A percentile compares a stretch with the other conserved stretches of the same genome.
Evolutionary conservation across 2,888 invertebrate species (phyloP).

Genomic region (Eupithecia vulgata): DNA sequence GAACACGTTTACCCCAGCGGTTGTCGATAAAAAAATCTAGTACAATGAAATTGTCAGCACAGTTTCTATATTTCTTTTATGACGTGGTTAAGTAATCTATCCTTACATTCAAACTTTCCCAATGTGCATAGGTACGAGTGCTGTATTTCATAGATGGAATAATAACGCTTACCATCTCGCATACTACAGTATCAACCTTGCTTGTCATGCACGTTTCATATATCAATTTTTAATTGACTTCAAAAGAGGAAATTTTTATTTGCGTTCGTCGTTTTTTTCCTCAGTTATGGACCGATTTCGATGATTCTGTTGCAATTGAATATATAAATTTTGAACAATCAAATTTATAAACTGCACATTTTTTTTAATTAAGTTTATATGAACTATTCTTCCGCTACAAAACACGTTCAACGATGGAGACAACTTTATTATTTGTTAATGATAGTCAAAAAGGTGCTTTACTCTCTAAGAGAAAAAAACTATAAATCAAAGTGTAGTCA

Average conservation of each 20-base stretch:
- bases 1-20: too few relatives aligned
- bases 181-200: neutral
- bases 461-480: too few relatives aligned
- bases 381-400: neutral
- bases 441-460: neutral
- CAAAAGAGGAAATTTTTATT: too few relatives aligned
- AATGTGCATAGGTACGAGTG: neutral
- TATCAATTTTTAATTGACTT: too few relatives aligned
- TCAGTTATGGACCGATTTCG: too few relatives aligned
- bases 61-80: neutral
- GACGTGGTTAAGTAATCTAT: neutral
- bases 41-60: neutral
- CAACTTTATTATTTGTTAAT: neutral
- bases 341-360: neutral
- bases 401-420: neutral
- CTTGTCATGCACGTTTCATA: neutral
- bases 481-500: too few relatives aligned
- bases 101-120: neutral
- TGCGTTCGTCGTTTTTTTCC: too few relatives aligned
- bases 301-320: too few relatives aligned
- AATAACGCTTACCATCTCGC: neutral
- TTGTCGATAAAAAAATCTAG: too few relatives aligned
- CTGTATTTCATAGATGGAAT: neutral
- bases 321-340: too few relatives aligned
- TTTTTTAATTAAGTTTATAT: neutral